phyloP scores from a whole-genome alignment of 2,888 invertebrate genomes.

The Dysmachus trigonus region DNA sequence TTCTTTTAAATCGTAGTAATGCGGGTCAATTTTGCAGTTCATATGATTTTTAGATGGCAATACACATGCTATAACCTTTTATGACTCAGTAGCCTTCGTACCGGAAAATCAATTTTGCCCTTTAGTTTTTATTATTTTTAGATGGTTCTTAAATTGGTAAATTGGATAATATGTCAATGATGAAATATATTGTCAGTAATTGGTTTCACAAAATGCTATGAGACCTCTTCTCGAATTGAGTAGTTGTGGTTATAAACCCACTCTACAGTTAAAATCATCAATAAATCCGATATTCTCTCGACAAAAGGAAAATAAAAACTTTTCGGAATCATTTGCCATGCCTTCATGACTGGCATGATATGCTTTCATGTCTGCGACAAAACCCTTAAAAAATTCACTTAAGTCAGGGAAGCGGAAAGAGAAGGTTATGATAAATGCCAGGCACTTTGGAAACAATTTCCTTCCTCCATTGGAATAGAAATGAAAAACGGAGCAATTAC shows the following conservation, averaged over 20 bases:
- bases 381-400: not conserved
- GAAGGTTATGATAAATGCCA: constrained; percentile 4
- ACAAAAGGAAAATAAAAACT: not conserved
- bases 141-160: not conserved
- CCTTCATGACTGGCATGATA: not conserved
- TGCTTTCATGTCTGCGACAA: not conserved
- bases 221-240: not conserved
- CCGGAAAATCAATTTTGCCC: not conserved
- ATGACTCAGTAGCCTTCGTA: not conserved
- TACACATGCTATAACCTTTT: not conserved
- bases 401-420: not conserved
- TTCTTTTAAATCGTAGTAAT: not conserved
- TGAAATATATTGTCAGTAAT: not conserved
- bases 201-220: not conserved
- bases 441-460: constrained; percentile 10
- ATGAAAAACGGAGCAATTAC: constrained; percentile 33
- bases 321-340: not conserved
- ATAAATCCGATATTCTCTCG: not conserved
- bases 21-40: not conserved
- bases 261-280: not conserved
- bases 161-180: not conserved
- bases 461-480: not conserved
- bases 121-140: not conserved
- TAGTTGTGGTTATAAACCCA: not conserved
- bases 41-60: not conserved